Base-by-base conservation (phyloP, 2,888 invertebrate species). In the Diachrysia chrysitis region DNA sequence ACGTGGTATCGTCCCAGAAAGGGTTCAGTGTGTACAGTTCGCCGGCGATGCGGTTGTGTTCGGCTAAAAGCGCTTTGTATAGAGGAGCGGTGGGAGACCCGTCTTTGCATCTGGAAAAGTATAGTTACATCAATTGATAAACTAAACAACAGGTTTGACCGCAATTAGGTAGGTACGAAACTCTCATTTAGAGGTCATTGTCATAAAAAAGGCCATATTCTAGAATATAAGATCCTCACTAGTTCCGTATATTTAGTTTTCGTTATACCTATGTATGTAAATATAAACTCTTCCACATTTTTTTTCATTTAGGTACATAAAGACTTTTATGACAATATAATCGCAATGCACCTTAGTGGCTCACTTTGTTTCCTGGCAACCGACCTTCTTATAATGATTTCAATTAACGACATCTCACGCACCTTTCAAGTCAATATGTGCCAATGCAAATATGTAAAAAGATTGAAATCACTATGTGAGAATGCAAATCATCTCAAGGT, bases 11-110 rank as follows among this genome's bases (percentile, higher is more conserved):
- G 69, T 97, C 96, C 98, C 98, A 98, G 83, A 97, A 97, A 0
- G 96, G 96, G 85, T 98, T 98, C 66, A 97, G 88, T 17, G 96
- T 93, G 12, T 96, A 96, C 32, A 98, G 91, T 69, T 96, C 96
- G 0, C 96, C 96, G 1, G 97, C 97, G 57, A 98, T 96, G 23
- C 98, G 96, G 89, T 98, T 98, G 91, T 98, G 98, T 88, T 98
- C 98, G 57, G 96, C 95, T 61, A 98, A 85, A 2, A 98, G 92
- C 0, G 97, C 96, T 0, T 96, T 96, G 92, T 98, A 98, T 12
- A 98, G 89, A 0, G 97, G 96, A 0, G 97, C 97, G 0, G 97
- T 95, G 7, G 97, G 96, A 25, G 97, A 96, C 3, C 96, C 95
- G 35, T 96, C 96, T 68, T 95, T 96, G 83, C 97, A 97, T 85